Evolutionary conservation across 2,888 invertebrate genomes (phyloP), one percentile per base, ranked within the genome.

Genomic region (Caenorhabditis sinica): DNA sequence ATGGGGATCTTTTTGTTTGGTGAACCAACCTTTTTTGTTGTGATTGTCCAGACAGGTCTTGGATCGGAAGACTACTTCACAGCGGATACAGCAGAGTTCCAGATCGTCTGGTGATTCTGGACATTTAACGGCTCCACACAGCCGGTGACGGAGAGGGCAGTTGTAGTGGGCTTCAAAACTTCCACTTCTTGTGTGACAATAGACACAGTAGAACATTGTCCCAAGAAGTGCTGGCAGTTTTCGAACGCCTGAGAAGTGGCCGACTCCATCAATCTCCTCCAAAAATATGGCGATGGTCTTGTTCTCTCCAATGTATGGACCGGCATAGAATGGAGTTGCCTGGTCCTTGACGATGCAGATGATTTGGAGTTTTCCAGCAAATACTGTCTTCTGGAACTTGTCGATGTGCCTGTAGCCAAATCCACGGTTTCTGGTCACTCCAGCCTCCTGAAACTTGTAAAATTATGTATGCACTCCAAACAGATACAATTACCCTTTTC

Each of bases 221-320:
- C 28, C 28, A 13, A 65, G 45, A 3, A 66, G 51, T 0, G 33
- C 51, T 51, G 66, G 49, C 0, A 65, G n/a, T 13, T 25, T 45
- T 20, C 66, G 40, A 1, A 66, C 66, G 4, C 66, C 66, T 0
- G 49, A 28, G 20, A 25, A 66, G 20, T 66, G 66, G 0, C 65
- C 65, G 1, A 30, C 28, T 25, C 28, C 49, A 20, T 65, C 30
- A 13, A 49, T 20, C 11, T 49, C 28, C 43, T 65, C 45, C 45
- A 65, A 23, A 11, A 17, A 65, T 0, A 65, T 30, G 0, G 45
- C 17, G 15, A 65, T 45, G 15, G 65, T 45, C 23, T 65, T 65
- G 45, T 65, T 30, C 17, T 43, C 28, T 6, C 45, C 65, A 3
- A 65, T 17, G 13, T 45, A 65, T 0, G 43, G 43, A 1, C 65